Base-by-base conservation (phyloP, 2,797 vertebrate genomes). In the Anguilla pacifica region DNA sequence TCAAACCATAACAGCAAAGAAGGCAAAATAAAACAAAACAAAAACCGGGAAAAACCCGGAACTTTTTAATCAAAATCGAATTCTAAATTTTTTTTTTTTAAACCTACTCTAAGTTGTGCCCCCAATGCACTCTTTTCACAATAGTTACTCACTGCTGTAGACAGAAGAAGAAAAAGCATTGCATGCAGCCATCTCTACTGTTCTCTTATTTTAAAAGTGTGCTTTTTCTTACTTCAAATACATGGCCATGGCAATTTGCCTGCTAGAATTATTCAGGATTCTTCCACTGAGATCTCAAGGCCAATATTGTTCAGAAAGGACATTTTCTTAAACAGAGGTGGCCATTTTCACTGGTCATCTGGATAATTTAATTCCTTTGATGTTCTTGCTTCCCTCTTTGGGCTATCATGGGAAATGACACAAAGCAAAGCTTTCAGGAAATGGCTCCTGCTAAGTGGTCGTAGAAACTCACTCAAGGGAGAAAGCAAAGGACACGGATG, bases 321-420 rank as follows among this genome's bases (percentile, higher is more conserved):
- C 31, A 43, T 15, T 55, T n/a, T 11, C 28, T 55, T 83, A 6
- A 9, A 53, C 3, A 82, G 2, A 22, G 5, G 10, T 22, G 39
- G 10, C 22, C 3, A 51, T 51, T 82, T 82, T 51, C 79, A 82
- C 51, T 59, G 67, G 39, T 85, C n/a, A 35, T 57, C 39, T 31
- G n/a, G 13, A 55, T 13, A 31, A 82, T 83, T 72, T 39, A 28
- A 19, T 87, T 81, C 82, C 83, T 43, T 67, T 51, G 28, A 55
- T 55, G 53, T 35, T 74, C 22, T 25, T 74, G 28, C 51, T 17
- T 46, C 28, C 39, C 82, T 84, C 64, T 83, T 39, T 53, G 13
- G 22, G 59, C 55, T 74, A 59, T 39, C 53, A 39, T 46, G 28
- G 53, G 53, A 84, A 53, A 88, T 55, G 17, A 49, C 39, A 83